Evolutionary conservation across 2,888 invertebrate species (phyloP).

Genomic region (Tipula unca): DNA sequence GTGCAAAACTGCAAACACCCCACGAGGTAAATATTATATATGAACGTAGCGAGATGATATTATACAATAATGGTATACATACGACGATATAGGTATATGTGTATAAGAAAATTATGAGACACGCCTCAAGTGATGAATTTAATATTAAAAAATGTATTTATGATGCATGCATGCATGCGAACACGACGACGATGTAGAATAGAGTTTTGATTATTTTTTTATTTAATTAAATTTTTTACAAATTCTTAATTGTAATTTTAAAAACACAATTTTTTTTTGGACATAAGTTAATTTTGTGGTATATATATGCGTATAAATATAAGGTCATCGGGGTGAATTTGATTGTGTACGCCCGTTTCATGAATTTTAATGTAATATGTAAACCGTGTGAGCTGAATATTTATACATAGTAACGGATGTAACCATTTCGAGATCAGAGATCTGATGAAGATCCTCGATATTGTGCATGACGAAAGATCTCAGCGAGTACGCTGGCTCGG

Average conservation of each 20-base stretch:
- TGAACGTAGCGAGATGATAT: neutral
- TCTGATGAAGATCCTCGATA: too few species aligned
- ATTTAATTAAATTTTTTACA: neutral
- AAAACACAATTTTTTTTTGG: neutral
- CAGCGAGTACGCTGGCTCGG: too few species aligned
- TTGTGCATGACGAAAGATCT: too few species aligned
- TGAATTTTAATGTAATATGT: too few species aligned
- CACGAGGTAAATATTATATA: neutral
- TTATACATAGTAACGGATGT: too few species aligned
- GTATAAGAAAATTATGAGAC: neutral
- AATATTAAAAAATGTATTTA: neutral
- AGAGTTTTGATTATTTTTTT: neutral
- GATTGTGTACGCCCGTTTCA: neutral
- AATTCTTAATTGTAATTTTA: neutral
- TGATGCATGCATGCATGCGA: neutral
- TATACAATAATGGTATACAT: neutral
- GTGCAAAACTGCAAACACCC: neutral
- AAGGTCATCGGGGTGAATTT: neutral
- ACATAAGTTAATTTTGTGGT: neutral
- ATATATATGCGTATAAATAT: too few species aligned
- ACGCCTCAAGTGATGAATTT: conserved; percentile 4
- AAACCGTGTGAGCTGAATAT: too few species aligned
- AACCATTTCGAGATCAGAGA: too few species aligned
- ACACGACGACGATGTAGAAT: neutral
- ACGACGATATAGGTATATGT: neutral